Conservation (phyloP, 1,140 invertebrate genomes). For the Pseudachorutes palmiensis region DNA sequence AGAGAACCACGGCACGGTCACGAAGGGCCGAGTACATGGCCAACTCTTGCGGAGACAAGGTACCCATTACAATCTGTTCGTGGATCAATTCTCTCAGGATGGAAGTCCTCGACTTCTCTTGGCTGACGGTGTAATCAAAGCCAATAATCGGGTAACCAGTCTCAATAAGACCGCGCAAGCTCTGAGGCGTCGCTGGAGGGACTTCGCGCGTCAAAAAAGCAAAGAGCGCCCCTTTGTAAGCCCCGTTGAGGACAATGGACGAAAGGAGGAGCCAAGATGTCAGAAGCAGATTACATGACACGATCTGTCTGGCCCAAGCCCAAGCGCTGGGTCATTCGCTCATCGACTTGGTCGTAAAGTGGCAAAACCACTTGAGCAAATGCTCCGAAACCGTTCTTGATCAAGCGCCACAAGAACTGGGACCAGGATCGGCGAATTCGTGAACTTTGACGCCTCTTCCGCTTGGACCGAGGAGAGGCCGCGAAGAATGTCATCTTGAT, state of each 20-base stretch:
- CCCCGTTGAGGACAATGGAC: not conserved
- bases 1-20: not conserved
- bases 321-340: not conserved
- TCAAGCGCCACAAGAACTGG: not conserved
- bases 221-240: slow-evolving; percentile 2
- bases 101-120: not conserved
- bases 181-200: not conserved
- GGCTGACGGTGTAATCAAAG: not conserved
- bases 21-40: not conserved
- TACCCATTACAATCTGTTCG: not conserved
- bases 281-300: not conserved
- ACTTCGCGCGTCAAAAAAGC: not conserved
- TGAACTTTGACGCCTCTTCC: not conserved
- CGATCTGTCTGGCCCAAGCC: not conserved
- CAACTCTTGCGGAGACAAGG: not conserved
- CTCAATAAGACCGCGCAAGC: not conserved
- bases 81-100: not conserved
- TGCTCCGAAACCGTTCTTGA: not conserved
- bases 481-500: not conserved
- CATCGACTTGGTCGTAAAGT: not conserved
- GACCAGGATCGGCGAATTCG: not conserved
- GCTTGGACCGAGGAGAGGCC: not conserved
- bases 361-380: not conserved
- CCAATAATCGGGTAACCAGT: not conserved
- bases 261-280: not conserved